These are phyloP conservation scores for Rotaria macrura DNA, from an alignment of 2,888 invertebrate species.

Conservation along the genomic window DNA sequence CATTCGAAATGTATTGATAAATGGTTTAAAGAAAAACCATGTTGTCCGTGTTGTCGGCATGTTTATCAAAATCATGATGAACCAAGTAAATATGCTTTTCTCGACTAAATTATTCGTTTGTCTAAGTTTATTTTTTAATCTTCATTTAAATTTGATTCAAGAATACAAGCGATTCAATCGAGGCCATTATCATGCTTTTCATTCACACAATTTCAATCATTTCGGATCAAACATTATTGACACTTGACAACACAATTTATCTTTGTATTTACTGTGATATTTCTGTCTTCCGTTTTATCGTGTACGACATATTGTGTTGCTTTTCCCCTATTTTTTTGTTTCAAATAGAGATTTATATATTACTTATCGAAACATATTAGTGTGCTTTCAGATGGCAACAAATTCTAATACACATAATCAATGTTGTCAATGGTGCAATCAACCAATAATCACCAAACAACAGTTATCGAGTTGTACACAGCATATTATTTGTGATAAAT, in stretches of 20 bases:
- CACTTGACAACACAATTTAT: neutral
- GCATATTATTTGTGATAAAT: neutral
- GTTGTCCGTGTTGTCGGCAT: neutral
- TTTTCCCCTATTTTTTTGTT: neutral
- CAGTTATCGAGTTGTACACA: neutral
- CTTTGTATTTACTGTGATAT: neutral
- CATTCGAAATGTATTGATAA: neutral
- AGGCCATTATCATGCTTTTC: neutral
- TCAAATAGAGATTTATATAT: neutral
- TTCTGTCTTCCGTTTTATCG: neutral
- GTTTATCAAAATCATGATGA: neutral
- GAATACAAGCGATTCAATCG: neutral
- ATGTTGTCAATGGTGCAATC: neutral
- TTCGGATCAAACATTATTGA: neutral
- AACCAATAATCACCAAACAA: neutral
- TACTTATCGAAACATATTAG: neutral
- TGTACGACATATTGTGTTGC: neutral
- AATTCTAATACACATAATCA: neutral
- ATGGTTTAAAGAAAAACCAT: conserved; percentile 12
- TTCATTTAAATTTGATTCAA: neutral
- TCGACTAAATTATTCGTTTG: neutral
- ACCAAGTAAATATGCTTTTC: neutral
- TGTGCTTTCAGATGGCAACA: neutral
- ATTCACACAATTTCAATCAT: neutral
- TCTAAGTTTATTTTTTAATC: neutral